Conservation (phyloP, 64 coral and sea anemone species). For the Stylophora pistillata region DNA sequence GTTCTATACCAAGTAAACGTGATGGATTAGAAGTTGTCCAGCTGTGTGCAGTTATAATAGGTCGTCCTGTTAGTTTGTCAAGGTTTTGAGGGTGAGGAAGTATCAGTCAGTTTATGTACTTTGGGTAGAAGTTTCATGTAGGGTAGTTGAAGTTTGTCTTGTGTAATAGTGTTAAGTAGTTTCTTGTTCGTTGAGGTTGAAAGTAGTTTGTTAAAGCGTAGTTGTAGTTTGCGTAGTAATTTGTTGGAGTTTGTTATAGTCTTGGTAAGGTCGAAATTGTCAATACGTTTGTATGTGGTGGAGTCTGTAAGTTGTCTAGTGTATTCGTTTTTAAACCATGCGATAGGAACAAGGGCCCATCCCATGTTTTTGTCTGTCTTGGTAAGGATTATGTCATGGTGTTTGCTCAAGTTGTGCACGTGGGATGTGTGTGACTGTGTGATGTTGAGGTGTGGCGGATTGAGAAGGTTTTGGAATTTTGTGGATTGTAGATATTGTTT, state of each 20-base stretch:
- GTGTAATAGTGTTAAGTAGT: not conserved
- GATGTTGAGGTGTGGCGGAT: not conserved
- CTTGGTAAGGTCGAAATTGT: not conserved
- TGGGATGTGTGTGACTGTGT: not conserved
- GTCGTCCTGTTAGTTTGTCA: slow-evolving; percentile 3
- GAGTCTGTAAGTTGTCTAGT: not conserved
- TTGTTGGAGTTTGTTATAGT: not conserved
- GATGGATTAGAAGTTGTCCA: slow-evolving; percentile 30
- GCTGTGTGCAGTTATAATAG: too few species aligned
- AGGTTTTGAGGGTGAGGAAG: not conserved
- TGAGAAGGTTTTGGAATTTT: not conserved
- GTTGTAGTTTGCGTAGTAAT: not conserved
- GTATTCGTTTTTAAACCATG: slow-evolving; percentile 39
- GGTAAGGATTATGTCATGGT: not conserved
- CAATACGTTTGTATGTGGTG: slow-evolving; percentile 11
- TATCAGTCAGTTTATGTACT: slow-evolving; percentile 19
- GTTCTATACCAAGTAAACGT: not conserved
- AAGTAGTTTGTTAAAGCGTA: not conserved
- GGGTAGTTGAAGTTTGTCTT: not conserved
- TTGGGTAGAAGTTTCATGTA: slow-evolving; percentile 17
- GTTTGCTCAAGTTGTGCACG: not conserved
- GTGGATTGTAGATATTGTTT: not conserved
- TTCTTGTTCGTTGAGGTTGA: not conserved
- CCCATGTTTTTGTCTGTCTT: slow-evolving; percentile 48
- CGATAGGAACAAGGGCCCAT: not conserved